Conservation (phyloP, 1,140 invertebrate species). For the Microplitis mediator region DNA sequence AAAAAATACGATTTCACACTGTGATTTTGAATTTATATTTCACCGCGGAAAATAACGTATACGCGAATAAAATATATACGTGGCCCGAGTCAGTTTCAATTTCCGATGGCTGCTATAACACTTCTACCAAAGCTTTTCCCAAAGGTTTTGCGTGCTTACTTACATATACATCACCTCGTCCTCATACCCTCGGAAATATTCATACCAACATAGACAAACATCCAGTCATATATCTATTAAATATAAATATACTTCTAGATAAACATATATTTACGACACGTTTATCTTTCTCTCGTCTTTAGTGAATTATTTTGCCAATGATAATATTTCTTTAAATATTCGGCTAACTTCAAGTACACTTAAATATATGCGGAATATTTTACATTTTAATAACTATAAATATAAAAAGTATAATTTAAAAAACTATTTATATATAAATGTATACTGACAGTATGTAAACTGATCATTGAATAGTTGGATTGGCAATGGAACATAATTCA, state of each 20-base stretch:
- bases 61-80: slow-evolving; percentile 28
- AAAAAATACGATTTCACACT: background rate
- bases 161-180: too few relatives aligned
- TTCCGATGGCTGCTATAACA: slow-evolving; percentile 37
- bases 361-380: background rate
- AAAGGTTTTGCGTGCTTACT: background rate
- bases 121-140: slow-evolving; percentile 11
- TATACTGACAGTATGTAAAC: too few relatives aligned
- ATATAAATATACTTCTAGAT: background rate
- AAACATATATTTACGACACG: slow-evolving; percentile 7
- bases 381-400: too few relatives aligned
- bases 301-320: slow-evolving; percentile 40
- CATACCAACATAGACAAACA: background rate
- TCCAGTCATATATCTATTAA: background rate
- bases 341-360: slow-evolving; percentile 18
- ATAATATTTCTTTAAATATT: slow-evolving; percentile 6
- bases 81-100: slow-evolving; percentile 37
- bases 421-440: too few relatives aligned
- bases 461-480: too few relatives aligned
- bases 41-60: background rate
- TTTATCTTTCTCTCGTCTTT: slow-evolving; percentile 42
- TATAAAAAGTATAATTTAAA: too few relatives aligned
- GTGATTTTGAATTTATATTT: slow-evolving; percentile 1
- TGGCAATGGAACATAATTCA: background rate
- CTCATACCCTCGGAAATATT: background rate